Evolutionary conservation across 2,113 vertebrate species (phyloP).

Genomic region (Prionailurus bengalensis): DNA sequence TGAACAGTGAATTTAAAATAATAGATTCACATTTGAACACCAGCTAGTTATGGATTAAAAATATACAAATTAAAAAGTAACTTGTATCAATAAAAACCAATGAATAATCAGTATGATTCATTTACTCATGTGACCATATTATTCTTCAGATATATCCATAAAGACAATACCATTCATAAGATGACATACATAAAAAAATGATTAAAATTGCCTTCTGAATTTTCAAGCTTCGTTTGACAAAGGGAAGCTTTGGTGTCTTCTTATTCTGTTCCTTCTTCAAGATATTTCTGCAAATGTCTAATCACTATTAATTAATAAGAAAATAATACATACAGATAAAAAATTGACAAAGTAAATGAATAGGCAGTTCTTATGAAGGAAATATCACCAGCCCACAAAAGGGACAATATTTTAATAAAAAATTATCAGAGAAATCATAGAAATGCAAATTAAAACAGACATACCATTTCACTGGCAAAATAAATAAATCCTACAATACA

Average conservation of each 20-base stretch:
- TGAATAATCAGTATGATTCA: background rate
- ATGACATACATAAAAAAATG: background rate
- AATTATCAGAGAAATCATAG: background rate
- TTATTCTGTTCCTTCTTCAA: background rate
- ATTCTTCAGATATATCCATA: background rate
- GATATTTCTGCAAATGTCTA: background rate
- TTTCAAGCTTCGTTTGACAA: background rate
- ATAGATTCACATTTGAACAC: constrained; percentile 43
- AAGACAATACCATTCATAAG: background rate
- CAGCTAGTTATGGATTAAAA: background rate
- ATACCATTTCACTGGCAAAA: background rate
- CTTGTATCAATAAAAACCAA: background rate
- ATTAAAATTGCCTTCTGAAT: background rate
- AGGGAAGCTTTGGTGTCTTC: background rate
- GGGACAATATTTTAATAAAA: background rate
- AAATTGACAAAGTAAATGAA: background rate
- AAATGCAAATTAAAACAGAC: constrained; percentile 16
- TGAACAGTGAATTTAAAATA: background rate
- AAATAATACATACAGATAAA: background rate
- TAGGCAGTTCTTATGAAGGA: background rate
- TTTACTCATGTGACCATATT: background rate
- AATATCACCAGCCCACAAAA: background rate
- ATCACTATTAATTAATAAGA: background rate
- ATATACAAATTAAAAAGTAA: background rate
- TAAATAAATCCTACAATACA: background rate